Base-by-base conservation (phyloP, 1,140 invertebrate genomes). In the Liolophura sinensis region DNA sequence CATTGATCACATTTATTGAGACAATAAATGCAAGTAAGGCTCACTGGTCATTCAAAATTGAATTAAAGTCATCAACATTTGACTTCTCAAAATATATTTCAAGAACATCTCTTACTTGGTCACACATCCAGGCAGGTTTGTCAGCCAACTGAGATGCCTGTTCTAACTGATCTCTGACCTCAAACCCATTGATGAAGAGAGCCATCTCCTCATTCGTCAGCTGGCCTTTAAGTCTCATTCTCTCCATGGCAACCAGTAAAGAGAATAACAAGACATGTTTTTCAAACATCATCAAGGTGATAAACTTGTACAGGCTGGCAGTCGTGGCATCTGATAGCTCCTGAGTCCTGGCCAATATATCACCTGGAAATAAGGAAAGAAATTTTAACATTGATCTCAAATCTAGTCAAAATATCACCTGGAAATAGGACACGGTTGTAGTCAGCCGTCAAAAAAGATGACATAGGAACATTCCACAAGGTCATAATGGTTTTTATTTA, bases 221-320 rank as follows among this genome's bases (percentile, higher is more conserved):
- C 59, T 79, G 74, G 20, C 70, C 64, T 12, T 62, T 67, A 57
- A 78, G 68, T 40, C 71, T 55, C 67, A 83, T 69, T 48, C 75
- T 71, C 69, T 84, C 81, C 52, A 84, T 69, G 40, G 81, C 71
- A 18, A 82, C 72, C 5, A 83, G 70, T 16, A 83, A 68, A 48
- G 73, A 70, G 50, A 83, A 76, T 52, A 82, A 51, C 40, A 68
- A 68, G 60, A 74, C 75, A 60, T 84, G 78, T 47, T 75, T 67
- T 59, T 83, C 81, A 74, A 82, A 83, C 81, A 83, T 81, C 80
- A 82, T 81, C 67, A 74, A 72, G 22, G 76, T 72, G 1, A 78
- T 70, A 62, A 75, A 76, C 54, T 73, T 72, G 62, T 78, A 78
- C 31, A 83, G 74, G 55, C 74, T 73, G 11, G 66, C 56, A 18